phyloP scores from a whole-genome alignment of 2,888 invertebrate species.

The Agrochola circellaris region DNA sequence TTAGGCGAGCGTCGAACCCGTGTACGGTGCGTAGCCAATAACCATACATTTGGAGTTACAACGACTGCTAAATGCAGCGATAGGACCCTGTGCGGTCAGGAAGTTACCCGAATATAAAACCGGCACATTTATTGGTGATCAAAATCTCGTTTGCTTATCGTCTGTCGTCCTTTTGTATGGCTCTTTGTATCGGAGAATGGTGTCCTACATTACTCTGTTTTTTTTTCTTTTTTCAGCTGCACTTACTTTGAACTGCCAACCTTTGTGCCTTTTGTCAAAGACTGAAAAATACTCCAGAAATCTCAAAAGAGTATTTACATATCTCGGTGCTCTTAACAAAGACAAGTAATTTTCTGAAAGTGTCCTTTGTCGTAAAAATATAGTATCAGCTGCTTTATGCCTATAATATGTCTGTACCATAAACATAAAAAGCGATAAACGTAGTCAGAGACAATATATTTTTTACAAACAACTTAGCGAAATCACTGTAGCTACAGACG shows the following conservation, averaged over 20 bases:
- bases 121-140: slow-evolving; percentile 43
- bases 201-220: slow-evolving; percentile 14
- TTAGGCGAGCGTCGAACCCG: slow-evolving; percentile 62
- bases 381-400: slow-evolving; percentile 27
- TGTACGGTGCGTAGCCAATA: slow-evolving; percentile 55
- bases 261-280: slow-evolving; percentile 46
- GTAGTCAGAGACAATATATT: slow-evolving; percentile 38
- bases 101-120: slow-evolving; percentile 47
- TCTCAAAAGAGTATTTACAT: slow-evolving; percentile 42
- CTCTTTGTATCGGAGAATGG: slow-evolving; percentile 34
- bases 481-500: slow-evolving; percentile 39
- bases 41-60: slow-evolving; percentile 56
- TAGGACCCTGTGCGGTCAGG: slow-evolving; percentile 47
- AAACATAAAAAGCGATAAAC: slow-evolving; percentile 41
- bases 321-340: slow-evolving; percentile 36
- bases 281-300: slow-evolving; percentile 41
- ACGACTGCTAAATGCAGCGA: slow-evolving; percentile 53
- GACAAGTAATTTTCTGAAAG: slow-evolving; percentile 49
- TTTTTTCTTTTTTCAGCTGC: slow-evolving; percentile 47
- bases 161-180: slow-evolving; percentile 32
- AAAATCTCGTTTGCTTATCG: slow-evolving; percentile 56
- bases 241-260: slow-evolving; percentile 34
- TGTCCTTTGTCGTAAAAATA: slow-evolving; percentile 50
- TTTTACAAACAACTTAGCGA: slow-evolving; percentile 56
- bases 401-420: slow-evolving; percentile 22